phyloP scores from a whole-genome alignment of 2,888 invertebrate genomes.

The Leptopilina syphax region DNA sequence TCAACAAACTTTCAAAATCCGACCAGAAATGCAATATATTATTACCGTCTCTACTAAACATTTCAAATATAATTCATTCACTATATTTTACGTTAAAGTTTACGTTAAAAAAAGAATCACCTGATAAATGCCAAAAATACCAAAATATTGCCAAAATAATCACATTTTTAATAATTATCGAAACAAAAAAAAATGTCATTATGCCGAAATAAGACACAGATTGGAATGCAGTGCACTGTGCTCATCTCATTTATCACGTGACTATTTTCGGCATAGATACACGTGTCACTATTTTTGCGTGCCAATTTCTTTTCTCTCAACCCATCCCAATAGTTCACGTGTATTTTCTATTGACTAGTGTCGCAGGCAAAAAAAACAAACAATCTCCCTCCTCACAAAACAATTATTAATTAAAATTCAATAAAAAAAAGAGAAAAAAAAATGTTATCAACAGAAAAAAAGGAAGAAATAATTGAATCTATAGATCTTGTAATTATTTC shows the following conservation, averaged over 20 bases:
- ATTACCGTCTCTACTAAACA: too few relatives aligned
- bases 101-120: too few relatives aligned
- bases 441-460: background rate
- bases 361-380: background rate
- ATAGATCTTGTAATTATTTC: background rate
- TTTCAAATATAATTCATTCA: too few relatives aligned
- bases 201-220: conserved; percentile 11
- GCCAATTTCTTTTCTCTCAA: conserved; percentile 33
- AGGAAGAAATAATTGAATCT: background rate
- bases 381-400: background rate
- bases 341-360: conserved; percentile 5
- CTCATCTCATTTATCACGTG: conserved; percentile 35
- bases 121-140: too few relatives aligned
- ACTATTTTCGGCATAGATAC: conserved; percentile 39
- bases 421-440: background rate
- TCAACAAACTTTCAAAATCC: too few relatives aligned
- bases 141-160: too few relatives aligned
- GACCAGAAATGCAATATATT: too few relatives aligned
- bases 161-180: too few relatives aligned
- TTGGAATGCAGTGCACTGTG: conserved; percentile 11
- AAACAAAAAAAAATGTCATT: background rate
- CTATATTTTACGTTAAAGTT: too few relatives aligned
- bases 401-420: background rate
- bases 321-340: conserved; percentile 2
- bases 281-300: conserved; percentile 32